Base-by-base conservation (phyloP, 2,888 invertebrate genomes). In the Sussaba pulchella region DNA sequence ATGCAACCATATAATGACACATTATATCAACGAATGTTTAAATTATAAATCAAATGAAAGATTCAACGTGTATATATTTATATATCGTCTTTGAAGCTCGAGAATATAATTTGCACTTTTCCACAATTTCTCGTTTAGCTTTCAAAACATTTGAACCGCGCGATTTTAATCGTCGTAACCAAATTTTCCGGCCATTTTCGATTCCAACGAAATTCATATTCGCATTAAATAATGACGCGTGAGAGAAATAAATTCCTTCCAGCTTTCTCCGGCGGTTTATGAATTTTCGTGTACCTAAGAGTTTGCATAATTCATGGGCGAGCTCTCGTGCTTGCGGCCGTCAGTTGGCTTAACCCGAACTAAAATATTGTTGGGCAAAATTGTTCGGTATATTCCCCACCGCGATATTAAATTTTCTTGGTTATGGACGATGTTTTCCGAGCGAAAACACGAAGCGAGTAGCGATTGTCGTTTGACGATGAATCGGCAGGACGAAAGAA, bases 351-450 rank as follows among this genome's bases (percentile, higher is more conserved):
- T 3, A 39, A 14, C 59, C 24, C 67, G 47, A 24, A n/a, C 52
- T 67, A 67, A 67, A 75, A 61, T 39, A 59, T 47, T 67, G 61
- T 67, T 74, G 31, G 17, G 17, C 36, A 24, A 43, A 67, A 50
- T 67, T 75, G 67, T 59, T 47, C 10, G 12, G 10, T 31, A 12
- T 21, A n/a, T 59, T n/a, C 14, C 50, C 59, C n/a, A 47, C 50
- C 39, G 12, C 17, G 57, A 59, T 74, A 74, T 74, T 59, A 75
- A 67, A 75, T 75, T 63, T 21, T 10, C 39, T 47, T 2, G 19
- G 39, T 36, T 59, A 10, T 10, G 31, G 41, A 69, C 69, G 43
- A 75, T 67, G 59, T 10, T 45, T 57, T n/a, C 31, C 17, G 21
- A 50, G 26, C 52, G 54, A 66, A 36, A 59, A 21, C 52, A 19